Conservation (phyloP, 2,113 vertebrate species). For the Dolichallabes microphthalmus region DNA sequence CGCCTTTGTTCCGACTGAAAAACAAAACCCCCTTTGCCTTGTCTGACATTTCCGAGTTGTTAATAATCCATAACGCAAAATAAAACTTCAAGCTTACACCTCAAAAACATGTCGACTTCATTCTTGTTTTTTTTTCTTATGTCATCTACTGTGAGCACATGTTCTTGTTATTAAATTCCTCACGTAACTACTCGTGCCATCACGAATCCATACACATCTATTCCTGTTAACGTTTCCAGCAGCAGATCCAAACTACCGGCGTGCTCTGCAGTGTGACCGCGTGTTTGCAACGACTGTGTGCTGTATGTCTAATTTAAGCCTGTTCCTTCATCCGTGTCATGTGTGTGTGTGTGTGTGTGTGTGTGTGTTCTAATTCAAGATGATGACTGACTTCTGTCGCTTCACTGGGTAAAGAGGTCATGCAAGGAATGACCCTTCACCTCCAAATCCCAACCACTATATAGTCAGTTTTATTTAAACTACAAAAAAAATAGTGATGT, state of each 20-base stretch:
- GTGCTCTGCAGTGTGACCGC: neutral
- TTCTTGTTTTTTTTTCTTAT: neutral
- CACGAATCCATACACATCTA: constrained; percentile 19
- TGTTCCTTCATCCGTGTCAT: constrained; percentile 36
- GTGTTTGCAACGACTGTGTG: constrained; percentile 8
- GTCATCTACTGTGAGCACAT: neutral
- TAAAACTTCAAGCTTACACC: constrained; percentile 33
- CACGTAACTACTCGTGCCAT: neutral
- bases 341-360: neutral
- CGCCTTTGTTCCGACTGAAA: neutral
- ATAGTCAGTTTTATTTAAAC: too few relatives aligned
- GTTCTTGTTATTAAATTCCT: neutral
- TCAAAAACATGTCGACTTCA: neutral
- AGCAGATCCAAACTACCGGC: constrained; percentile 13
- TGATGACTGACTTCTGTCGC: constrained; percentile 57
- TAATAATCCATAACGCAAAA: constrained; percentile 18
- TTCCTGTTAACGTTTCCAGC: constrained; percentile 41
- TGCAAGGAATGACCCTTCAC: constrained; percentile 17
- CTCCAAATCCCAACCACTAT: neutral
- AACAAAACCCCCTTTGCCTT: neutral
- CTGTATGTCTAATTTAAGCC: constrained; percentile 59
- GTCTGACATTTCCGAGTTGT: constrained; percentile 40
- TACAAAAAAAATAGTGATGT: neutral
- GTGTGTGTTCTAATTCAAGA: constrained; percentile 59
- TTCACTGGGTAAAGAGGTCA: constrained; percentile 33